Conservation (phyloP, 2,113 vertebrate genomes). For the Peucedramus taeniatus region DNA sequence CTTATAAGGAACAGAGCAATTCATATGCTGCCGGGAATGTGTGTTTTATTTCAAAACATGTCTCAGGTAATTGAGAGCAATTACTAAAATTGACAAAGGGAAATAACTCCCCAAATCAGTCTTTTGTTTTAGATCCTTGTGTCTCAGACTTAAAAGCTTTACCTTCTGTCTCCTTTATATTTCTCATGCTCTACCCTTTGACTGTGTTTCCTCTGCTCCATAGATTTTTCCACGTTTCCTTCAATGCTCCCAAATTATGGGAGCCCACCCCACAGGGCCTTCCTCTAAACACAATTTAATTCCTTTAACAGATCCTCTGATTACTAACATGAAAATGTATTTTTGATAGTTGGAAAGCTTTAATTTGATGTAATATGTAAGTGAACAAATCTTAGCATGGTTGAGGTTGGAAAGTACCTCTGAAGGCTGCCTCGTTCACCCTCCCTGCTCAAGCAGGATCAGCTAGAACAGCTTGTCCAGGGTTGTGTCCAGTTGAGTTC, state of each 20-base stretch:
- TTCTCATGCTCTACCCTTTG: neutral
- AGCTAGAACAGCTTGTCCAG: neutral
- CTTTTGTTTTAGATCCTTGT: neutral
- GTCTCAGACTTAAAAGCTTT: neutral
- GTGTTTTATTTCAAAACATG: neutral
- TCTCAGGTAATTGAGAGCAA: neutral
- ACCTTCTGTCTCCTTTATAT: neutral
- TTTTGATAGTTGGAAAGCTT: neutral
- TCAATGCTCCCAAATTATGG: neutral
- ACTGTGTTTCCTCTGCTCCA: neutral
- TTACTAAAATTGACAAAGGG: neutral
- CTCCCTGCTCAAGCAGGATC: neutral
- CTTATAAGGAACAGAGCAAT: neutral
- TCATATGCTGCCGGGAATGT: neutral
- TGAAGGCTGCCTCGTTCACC: fast-evolving
- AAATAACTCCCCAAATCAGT: neutral
- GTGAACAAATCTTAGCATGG: neutral
- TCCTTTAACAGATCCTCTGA: neutral
- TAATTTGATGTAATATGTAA: neutral
- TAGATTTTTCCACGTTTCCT: neutral
- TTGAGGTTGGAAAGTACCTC: neutral
- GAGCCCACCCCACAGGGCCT: neutral
- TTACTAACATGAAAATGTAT: neutral
- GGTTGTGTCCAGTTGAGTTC: neutral
- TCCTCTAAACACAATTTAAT: neutral